Conservation (phyloP, 2,113 vertebrate species). For the Pomatostomus ruficeps region DNA sequence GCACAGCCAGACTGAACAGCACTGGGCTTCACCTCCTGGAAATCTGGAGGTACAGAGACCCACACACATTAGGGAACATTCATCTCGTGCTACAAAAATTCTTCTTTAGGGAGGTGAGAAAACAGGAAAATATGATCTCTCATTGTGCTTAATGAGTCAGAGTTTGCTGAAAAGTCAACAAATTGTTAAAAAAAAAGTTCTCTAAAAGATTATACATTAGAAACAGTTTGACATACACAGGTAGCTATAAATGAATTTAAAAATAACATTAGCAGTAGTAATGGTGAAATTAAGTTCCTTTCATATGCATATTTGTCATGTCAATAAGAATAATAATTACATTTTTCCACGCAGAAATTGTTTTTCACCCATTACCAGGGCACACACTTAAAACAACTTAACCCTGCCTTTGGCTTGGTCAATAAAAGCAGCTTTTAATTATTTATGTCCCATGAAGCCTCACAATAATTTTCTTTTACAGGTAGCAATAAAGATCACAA, state of each 20-base stretch:
- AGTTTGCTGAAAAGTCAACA: not conserved
- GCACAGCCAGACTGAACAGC: not conserved
- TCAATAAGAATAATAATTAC: not conserved
- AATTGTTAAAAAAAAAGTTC: not conserved
- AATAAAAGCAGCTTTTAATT: not conserved
- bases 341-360: not conserved
- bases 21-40: not conserved
- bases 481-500: not conserved
- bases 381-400: not conserved
- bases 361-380: not conserved
- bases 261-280: not conserved
- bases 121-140: not conserved
- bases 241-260: not conserved
- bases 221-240: not conserved
- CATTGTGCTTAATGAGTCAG: not conserved
- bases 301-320: not conserved
- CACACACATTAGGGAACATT: not conserved
- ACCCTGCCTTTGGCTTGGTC: not conserved
- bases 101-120: not conserved
- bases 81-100: not conserved
- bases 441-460: not conserved
- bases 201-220: not conserved
- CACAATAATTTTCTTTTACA: not conserved
- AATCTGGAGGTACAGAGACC: not conserved
- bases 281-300: not conserved